Percentiles rank a stretch among this genome's conserved stretches.
Evolutionary conservation across 2,888 invertebrate species (phyloP).

Genomic region (Ichneumoninae sp.): DNA sequence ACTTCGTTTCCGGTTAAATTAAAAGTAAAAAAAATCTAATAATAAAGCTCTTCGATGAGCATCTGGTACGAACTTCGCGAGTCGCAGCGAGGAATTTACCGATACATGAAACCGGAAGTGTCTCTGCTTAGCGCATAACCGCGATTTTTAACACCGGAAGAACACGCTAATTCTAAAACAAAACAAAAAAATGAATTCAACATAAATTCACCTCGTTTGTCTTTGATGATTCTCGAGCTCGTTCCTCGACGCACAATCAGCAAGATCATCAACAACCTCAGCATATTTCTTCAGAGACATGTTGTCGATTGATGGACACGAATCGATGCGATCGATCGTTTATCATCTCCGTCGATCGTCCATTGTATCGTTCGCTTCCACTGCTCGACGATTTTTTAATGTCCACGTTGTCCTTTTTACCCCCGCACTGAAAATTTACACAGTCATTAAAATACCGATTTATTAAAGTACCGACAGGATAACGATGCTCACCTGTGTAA

Average conservation of each 20-base stretch:
- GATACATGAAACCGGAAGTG: conserved; percentile 5
- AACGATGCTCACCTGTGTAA: not conserved
- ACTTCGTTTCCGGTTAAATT: not conserved
- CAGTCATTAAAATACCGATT: not conserved
- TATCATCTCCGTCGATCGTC: conserved; percentile 57
- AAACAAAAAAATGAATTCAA: not conserved
- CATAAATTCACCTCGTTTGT: conserved; percentile 60
- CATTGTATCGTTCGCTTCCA: not conserved
- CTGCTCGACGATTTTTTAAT: conserved; percentile 2
- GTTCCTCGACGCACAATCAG: conserved; percentile 53
- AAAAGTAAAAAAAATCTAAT: not conserved
- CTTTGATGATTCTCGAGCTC: conserved; percentile 55
- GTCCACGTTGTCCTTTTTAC: not conserved
- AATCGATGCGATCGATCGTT: conserved; percentile 33
- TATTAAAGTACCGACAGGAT: not conserved
- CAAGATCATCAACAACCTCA: conserved; percentile 63
- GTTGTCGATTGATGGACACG: conserved; percentile 45
- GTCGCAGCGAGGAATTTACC: not conserved
- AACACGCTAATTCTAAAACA: not conserved
- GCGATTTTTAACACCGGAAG: not conserved
- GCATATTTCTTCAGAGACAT: conserved; percentile 68
- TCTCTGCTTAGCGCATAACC: not conserved
- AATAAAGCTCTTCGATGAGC: not conserved
- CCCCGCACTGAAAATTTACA: not conserved
- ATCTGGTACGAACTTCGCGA: not conserved